Base-by-base conservation (phyloP, 2,113 vertebrate species). In the Sorex araneus region DNA sequence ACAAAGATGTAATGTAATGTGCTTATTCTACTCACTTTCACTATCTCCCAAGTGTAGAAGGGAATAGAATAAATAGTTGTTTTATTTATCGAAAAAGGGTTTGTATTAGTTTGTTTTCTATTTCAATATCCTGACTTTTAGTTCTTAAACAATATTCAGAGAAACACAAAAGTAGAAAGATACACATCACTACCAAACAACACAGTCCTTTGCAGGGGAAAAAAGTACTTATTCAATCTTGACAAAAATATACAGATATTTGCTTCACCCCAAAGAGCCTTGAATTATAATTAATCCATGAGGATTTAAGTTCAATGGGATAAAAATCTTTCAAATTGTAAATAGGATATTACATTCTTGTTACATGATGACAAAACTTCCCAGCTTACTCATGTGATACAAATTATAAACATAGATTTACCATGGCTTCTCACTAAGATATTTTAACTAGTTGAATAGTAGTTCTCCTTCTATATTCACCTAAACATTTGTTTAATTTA, bases 371-470 rank as follows among this genome's bases (percentile, higher is more conserved):
- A 43, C 9, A 82, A 32, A 82, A 25, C 13, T 34, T 15, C 1
- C 25, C 25, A 73, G 1, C 13, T 69, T 95, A 16, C 16, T 91
- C 9, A 27, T 57, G 32, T 60, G 18, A 63, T 40, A 84, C 28
- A 69, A 30, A 78, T 34, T 45, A 7, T 80, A 28, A 79, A 73
- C n/a, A 1, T 67, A 8, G 67, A 63, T 73, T 71, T 90, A 47
- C 15, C n/a, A 45, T 36, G 60, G 10, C 19, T 85, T 54, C 83
- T n/a, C 36, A 40, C 47, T 83, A 64, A 84, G 16, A 57, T 43
- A 66, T 89, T 69, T 93, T 32, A 74, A 43, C 75, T 92, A 69
- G 36, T 9, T 43, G 13, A 84, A 43, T 36, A 18, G 63, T 21
- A 0, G 0, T 3, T 85, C 2, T 89, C 27, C 78, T 80, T 84